phyloP scores from a whole-genome alignment of 2,888 invertebrate genomes.

The Diachrysia chrysitis region DNA sequence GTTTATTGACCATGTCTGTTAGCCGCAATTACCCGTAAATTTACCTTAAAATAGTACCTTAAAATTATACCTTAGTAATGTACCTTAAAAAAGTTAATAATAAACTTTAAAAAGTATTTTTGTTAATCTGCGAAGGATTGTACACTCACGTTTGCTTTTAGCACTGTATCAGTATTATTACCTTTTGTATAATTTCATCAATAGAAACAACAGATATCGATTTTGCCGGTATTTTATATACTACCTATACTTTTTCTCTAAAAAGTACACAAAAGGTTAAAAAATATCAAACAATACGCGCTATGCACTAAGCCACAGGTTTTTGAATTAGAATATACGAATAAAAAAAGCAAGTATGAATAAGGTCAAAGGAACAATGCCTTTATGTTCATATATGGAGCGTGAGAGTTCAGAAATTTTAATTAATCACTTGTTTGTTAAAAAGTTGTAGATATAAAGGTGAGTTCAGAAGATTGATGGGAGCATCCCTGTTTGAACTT shows the following conservation, averaged over 20 bases:
- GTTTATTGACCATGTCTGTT: not conserved
- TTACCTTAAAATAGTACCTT: too few relatives aligned
- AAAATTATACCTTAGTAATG: too few relatives aligned
- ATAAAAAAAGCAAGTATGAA: slow-evolving; percentile 14
- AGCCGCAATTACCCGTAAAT: not conserved
- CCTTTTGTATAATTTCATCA: not conserved
- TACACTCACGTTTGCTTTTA: too few relatives aligned
- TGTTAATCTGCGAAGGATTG: too few relatives aligned
- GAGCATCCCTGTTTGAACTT: slow-evolving; percentile 11
- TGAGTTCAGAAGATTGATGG: slow-evolving; percentile 23
- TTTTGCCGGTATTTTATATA: slow-evolving; percentile 3
- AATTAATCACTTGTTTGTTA: slow-evolving; percentile 32
- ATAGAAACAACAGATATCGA: not conserved
- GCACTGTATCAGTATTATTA: too few relatives aligned
- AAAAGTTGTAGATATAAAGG: slow-evolving; percentile 24
- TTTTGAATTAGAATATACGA: slow-evolving; percentile 18
- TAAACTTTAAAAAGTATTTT: too few relatives aligned
- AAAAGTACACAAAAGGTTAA: slow-evolving; percentile 12
- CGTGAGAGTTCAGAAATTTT: slow-evolving; percentile 20
- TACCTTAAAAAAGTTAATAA: too few relatives aligned
- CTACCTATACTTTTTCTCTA: not conserved
- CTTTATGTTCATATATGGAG: slow-evolving; percentile 15
- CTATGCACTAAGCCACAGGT: not conserved
- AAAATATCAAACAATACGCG: slow-evolving; percentile 11
- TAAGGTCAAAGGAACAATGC: slow-evolving; percentile 19